A percentile compares a stretch with the other conserved stretches of the same genome.
phyloP scores from a whole-genome alignment of 2,797 vertebrate species.

The Glyptemys insculpta region DNA sequence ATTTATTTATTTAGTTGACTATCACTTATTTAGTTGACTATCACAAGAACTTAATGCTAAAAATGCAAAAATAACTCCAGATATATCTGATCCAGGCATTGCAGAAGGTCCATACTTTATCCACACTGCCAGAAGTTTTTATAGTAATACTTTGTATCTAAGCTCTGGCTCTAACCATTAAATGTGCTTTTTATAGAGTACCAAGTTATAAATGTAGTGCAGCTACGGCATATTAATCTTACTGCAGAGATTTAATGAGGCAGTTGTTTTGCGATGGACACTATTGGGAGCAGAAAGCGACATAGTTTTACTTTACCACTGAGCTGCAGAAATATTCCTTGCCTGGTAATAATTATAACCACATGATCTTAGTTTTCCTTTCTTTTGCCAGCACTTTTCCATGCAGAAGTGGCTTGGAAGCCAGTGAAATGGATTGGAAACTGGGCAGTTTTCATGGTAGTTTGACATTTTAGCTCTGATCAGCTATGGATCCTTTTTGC shows the following conservation, averaged over 20 bases:
- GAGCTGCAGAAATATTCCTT: conserved; percentile 88
- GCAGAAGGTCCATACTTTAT: conserved; percentile 74
- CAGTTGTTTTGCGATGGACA: conserved; percentile 93
- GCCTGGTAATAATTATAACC: conserved; percentile 96
- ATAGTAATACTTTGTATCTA: conserved; percentile 87
- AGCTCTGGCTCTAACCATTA: conserved; percentile 86
- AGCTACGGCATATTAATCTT: conserved; percentile 90
- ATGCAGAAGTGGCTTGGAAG: conserved; percentile 85
- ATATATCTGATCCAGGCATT: conserved; percentile 61
- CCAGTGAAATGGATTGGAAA: conserved; percentile 82
- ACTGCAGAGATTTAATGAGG: conserved; percentile 96
- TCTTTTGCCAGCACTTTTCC: conserved; percentile 85
- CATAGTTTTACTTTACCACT: conserved; percentile 93
- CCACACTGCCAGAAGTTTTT: conserved; percentile 83
- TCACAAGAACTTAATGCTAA: conserved; percentile 62
- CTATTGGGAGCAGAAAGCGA: conserved; percentile 91
- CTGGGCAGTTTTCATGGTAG: conserved; percentile 81
- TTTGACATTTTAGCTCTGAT: conserved; percentile 82
- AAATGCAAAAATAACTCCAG: conserved; percentile 65
- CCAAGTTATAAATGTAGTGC: conserved; percentile 89
- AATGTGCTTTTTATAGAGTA: conserved; percentile 90
- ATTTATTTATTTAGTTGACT: conserved; percentile 44
- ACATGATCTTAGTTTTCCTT: conserved; percentile 90
- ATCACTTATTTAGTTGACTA: conserved; percentile 62
- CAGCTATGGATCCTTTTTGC: conserved; percentile 77